Conservation (phyloP, 2,113 vertebrate species). For the Ceratotherium simum region DNA sequence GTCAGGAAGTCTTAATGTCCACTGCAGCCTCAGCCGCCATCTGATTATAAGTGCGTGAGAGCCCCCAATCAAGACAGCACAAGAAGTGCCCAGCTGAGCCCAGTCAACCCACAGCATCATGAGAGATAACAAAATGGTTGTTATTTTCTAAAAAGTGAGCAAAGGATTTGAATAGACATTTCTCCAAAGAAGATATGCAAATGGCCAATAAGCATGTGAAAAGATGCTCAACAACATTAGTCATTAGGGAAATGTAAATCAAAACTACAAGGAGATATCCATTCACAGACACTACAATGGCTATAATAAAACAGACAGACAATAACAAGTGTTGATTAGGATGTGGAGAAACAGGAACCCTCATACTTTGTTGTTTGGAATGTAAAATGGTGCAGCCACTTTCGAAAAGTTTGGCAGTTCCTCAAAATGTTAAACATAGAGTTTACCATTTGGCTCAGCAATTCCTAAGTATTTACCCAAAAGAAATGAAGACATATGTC, state of each 20-base stretch:
- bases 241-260: background rate
- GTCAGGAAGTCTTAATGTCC: background rate
- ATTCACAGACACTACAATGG: background rate
- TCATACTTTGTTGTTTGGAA: background rate
- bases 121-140: background rate
- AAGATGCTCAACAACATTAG: background rate
- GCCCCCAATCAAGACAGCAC: background rate
- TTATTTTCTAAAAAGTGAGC: background rate
- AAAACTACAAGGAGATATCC: background rate
- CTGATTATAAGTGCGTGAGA: background rate
- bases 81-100: background rate
- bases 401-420: background rate
- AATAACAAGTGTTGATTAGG: background rate
- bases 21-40: background rate
- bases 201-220: background rate
- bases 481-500: background rate
- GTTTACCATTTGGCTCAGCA: background rate
- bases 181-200: background rate
- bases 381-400: background rate
- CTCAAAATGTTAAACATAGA: background rate
- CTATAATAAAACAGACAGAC: background rate
- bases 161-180: background rate
- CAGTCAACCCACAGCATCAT: background rate
- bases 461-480: background rate
- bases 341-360: background rate